Conservation (phyloP, 2,888 invertebrate genomes). For the Xanthostigma xanthostigma region DNA sequence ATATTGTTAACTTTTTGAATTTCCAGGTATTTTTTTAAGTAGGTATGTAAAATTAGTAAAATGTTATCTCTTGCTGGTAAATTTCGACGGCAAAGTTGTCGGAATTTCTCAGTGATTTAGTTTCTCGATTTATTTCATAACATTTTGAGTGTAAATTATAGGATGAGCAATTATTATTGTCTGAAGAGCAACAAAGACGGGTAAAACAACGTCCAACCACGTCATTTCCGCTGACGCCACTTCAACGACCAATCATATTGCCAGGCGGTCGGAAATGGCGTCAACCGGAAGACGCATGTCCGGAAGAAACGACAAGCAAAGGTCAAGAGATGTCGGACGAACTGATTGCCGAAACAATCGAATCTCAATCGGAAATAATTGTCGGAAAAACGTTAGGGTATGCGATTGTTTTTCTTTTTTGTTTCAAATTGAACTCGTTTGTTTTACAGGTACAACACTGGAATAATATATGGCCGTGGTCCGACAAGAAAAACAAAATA, state of each 20-base stretch:
- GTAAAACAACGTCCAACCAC: constrained; percentile 26
- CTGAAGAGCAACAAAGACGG: constrained; percentile 6
- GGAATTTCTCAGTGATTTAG: too few relatives aligned
- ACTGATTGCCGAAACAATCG: constrained; percentile 72
- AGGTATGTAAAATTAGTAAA: too few relatives aligned
- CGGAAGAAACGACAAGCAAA: constrained; percentile 15
- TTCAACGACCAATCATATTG: constrained; percentile 54
- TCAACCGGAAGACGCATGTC: constrained; percentile 59
- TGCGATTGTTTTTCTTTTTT: constrained; percentile 8
- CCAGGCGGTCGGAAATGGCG: constrained; percentile 68
- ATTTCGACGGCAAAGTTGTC: too few relatives aligned
- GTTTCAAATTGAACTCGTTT: constrained; percentile 8
- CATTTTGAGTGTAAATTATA: not conserved
- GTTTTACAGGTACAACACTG: constrained; percentile 47
- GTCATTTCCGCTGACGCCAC: constrained; percentile 38
- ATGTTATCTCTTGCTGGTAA: too few relatives aligned
- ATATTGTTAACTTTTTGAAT: not conserved
- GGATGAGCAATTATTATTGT: not conserved
- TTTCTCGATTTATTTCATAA: too few relatives aligned
- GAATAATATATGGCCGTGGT: constrained; percentile 47
- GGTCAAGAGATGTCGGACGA: constrained; percentile 60
- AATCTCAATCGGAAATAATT: constrained; percentile 73
- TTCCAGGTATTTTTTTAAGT: too few relatives aligned
- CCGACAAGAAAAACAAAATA: constrained; percentile 33
- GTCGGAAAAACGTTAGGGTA: constrained; percentile 77